phyloP scores from a whole-genome alignment of 2,797 vertebrate genomes.

The Semotilus atromaculatus region DNA sequence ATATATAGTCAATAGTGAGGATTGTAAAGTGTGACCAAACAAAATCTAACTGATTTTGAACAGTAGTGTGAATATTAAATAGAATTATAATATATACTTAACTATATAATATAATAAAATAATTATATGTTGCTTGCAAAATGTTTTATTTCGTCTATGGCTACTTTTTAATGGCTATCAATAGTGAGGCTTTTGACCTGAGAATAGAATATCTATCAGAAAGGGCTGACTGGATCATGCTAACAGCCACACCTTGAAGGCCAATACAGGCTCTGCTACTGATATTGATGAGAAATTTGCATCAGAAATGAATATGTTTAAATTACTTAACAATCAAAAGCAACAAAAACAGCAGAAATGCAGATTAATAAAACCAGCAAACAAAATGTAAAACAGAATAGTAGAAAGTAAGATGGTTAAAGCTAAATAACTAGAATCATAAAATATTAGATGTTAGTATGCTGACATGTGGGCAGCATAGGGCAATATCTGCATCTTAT shows the following conservation, averaged over 20 bases:
- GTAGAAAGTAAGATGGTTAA: not conserved
- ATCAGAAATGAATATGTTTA: not conserved
- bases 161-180: no score
- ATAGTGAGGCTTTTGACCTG: no score
- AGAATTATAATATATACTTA: no score
- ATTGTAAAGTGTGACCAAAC: no score
- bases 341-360: not conserved
- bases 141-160: no score
- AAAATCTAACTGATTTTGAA: no score
- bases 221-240: not conserved
- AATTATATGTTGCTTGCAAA: no score
- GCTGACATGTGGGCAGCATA: not conserved
- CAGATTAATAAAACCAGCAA: not conserved
- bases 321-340: not conserved
- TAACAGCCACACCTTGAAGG: not conserved
- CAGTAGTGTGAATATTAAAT: no score
- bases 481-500: not conserved
- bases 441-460: not conserved
- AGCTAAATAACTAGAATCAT: not conserved
- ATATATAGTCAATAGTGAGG: no score
- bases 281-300: not conserved
- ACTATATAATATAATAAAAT: no score
- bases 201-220: no score
- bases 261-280: not conserved
- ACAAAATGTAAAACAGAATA: not conserved